These are phyloP conservation scores for Chrysemys picta DNA, from an alignment of 2,113 vertebrate species.

Conservation along the genomic window DNA sequence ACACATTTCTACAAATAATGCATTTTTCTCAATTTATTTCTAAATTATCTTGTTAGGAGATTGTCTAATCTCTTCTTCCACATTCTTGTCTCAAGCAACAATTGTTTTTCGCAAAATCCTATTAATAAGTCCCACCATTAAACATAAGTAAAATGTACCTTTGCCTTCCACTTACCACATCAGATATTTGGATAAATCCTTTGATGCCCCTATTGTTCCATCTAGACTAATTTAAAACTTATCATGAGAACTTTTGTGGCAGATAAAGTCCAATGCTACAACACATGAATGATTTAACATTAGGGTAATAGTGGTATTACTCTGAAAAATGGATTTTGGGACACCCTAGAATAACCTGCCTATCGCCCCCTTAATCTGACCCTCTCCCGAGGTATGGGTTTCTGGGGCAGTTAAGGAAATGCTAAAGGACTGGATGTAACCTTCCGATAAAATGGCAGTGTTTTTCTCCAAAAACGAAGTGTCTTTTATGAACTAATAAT, in stretches of 20 bases:
- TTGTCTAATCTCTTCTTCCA: not conserved
- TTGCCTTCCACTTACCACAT: not conserved
- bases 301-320: not conserved
- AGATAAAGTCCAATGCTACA: not conserved
- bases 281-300: not conserved
- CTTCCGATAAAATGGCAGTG: too few species aligned
- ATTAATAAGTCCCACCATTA: not conserved
- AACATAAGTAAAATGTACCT: not conserved
- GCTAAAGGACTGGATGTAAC: not conserved
- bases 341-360: not conserved
- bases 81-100: not conserved
- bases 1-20: not conserved
- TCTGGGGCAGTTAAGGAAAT: not conserved
- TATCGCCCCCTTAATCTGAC: not conserved
- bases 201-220: fast-evolving
- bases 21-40: not conserved
- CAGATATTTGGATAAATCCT: not conserved
- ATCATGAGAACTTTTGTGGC: not conserved
- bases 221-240: not conserved
- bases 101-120: not conserved
- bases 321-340: not conserved
- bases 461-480: too few species aligned
- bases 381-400: not conserved
- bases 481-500: too few species aligned
- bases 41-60: not conserved